Conservation (phyloP, 2,888 invertebrate genomes). For the Platycnemis pennipes region DNA sequence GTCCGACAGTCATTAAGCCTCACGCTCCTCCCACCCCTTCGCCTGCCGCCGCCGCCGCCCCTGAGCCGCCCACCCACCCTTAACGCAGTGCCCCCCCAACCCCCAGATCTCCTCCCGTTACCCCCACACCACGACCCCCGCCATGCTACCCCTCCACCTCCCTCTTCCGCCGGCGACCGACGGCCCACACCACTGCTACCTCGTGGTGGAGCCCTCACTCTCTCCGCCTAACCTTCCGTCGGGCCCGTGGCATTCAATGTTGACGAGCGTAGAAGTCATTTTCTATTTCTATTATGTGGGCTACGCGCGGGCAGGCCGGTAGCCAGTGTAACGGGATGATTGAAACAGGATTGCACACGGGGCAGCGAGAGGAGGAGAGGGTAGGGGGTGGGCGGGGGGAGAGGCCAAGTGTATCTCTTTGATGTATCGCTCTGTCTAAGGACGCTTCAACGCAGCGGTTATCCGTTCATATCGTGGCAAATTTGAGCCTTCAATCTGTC, state of each 20-base stretch:
- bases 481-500: conserved; percentile 45
- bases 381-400: not conserved
- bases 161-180: not conserved
- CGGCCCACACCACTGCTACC: conserved; percentile 31
- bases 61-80: not conserved
- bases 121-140: not conserved
- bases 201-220: conserved; percentile 15
- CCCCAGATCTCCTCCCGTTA: not conserved
- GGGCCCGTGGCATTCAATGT: conserved; percentile 11
- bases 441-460: conserved; percentile 24
- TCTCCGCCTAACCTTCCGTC: conserved; percentile 35
- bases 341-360: conserved; percentile 34
- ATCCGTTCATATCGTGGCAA: conserved; percentile 37
- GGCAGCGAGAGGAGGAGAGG: not conserved
- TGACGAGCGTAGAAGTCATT: conserved; percentile 34
- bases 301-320: not conserved
- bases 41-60: not conserved
- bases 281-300: conserved; percentile 54
- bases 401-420: conserved; percentile 34
- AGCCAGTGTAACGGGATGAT: conserved; percentile 39
- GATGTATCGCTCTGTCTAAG: conserved; percentile 47
- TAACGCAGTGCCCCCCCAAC: no score
- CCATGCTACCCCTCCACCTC: no score
- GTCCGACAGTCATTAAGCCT: conserved; percentile 58
- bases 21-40: not conserved